These are phyloP conservation scores for Operophtera brumata DNA, from an alignment of 2,888 invertebrate species.

Conservation along the genomic window DNA sequence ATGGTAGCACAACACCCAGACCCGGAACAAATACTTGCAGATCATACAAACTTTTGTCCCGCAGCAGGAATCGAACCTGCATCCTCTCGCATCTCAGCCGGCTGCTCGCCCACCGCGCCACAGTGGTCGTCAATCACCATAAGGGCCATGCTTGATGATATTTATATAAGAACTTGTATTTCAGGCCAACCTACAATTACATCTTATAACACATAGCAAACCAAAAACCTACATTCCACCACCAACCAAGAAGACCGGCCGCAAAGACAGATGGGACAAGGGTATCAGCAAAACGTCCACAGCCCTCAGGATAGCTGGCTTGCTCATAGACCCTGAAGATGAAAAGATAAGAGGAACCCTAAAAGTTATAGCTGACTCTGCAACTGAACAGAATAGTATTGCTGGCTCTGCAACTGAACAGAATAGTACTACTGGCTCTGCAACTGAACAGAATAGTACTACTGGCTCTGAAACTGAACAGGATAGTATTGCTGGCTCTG, in stretches of 20 bases:
- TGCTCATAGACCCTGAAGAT: conserved; percentile 26
- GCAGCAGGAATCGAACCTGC: no score
- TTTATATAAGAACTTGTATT: not conserved
- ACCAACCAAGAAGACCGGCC: conserved; percentile 48
- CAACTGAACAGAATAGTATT: not conserved
- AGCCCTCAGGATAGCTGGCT: conserved; percentile 61
- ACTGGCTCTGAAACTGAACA: not conserved
- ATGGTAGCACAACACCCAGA: no score
- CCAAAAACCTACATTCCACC: conserved; percentile 13
- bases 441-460: not conserved
- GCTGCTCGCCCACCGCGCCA: no score
- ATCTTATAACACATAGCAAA: conserved; percentile 40
- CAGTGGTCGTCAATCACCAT: no score
- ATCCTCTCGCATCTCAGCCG: no score
- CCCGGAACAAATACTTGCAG: no score
- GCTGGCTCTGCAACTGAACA: not conserved
- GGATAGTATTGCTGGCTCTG: no score
- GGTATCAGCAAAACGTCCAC: conserved; percentile 53
- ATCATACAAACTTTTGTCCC: no score
- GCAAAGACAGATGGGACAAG: conserved; percentile 62
- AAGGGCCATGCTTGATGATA: no score
- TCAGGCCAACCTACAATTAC: conserved; percentile 57
- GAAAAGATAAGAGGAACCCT: conserved; percentile 20
- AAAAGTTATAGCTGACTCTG: not conserved
- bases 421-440: not conserved